phyloP scores from a whole-genome alignment of 1,140 invertebrate species.

The Drosophila saltans region DNA sequence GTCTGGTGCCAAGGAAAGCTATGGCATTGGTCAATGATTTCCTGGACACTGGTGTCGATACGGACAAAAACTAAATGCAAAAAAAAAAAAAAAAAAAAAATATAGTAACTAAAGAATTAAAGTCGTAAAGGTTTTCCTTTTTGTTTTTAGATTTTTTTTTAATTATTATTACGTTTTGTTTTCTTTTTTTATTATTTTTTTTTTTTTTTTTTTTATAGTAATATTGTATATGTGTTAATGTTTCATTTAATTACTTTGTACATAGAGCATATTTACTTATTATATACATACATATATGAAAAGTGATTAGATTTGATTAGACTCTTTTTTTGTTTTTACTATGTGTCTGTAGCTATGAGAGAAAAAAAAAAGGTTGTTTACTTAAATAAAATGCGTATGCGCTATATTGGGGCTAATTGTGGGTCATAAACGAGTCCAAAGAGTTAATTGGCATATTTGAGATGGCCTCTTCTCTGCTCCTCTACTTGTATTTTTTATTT shows the following conservation, averaged over 20 bases:
- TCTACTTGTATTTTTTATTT: too few species aligned
- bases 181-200: not conserved
- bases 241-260: conserved; percentile 44
- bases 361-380: conserved; percentile 64
- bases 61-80: conserved; percentile 69
- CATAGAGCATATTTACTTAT: conserved; percentile 25
- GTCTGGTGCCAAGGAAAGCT: conserved; percentile 82
- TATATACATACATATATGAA: not conserved
- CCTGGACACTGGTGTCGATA: conserved; percentile 84
- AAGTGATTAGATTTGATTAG: conserved; percentile 20
- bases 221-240: not conserved
- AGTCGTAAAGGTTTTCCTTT: not conserved
- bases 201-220: not conserved
- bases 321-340: conserved; percentile 25
- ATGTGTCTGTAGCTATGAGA: conserved; percentile 36
- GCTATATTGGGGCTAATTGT: conserved; percentile 39
- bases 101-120: not conserved
- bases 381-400: conserved; percentile 58
- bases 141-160: not conserved
- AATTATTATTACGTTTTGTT: not conserved
- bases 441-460: conserved; percentile 10
- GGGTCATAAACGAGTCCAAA: conserved; percentile 46
- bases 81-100: not conserved
- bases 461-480: not conserved
- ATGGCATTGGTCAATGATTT: conserved; percentile 83